Conservation (phyloP, 2,888 invertebrate genomes). For the Lithophane ornitopus region DNA sequence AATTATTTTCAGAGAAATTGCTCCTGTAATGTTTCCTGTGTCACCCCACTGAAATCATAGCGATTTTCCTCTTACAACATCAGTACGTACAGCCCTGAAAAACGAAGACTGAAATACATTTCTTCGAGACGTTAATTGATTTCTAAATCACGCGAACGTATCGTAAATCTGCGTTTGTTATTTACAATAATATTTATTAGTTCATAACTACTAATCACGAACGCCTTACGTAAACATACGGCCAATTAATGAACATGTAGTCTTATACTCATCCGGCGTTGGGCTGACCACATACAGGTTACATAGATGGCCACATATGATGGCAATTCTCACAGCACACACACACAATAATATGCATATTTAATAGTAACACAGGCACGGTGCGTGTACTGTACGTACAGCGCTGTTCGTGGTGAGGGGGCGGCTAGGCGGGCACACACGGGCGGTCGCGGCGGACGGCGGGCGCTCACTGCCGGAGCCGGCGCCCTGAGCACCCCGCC, state of each 20-base stretch:
- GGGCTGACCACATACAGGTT: constrained; percentile 28
- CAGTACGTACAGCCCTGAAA: constrained; percentile 52
- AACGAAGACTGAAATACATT: constrained; percentile 57
- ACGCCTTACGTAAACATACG: constrained; percentile 67
- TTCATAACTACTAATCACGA: constrained; percentile 61
- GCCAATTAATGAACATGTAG: constrained; percentile 58
- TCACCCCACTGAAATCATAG: constrained; percentile 29
- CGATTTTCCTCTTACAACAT: constrained; percentile 25
- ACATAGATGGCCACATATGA: constrained; percentile 60
- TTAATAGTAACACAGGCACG: constrained; percentile 71
- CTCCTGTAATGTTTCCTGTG: constrained; percentile 43
- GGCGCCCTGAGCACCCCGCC: constrained; percentile 72
- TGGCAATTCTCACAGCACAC: constrained; percentile 77
- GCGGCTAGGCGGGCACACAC: constrained; percentile 58
- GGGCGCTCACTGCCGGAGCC: constrained; percentile 82
- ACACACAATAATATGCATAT: constrained; percentile 68
- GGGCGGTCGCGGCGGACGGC: constrained; percentile 68
- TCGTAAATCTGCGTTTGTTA: constrained; percentile 63
- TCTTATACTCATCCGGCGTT: constrained; percentile 59
- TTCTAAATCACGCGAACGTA: constrained; percentile 68
- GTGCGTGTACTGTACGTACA: constrained; percentile 67
- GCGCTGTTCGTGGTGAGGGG: constrained; percentile 52
- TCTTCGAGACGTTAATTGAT: constrained; percentile 66
- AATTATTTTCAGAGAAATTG: constrained; percentile 42
- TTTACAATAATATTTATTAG: constrained; percentile 68